Evolutionary conservation across 2,797 vertebrate species (phyloP).

Genomic region (Erpetoichthys calabaricus): DNA sequence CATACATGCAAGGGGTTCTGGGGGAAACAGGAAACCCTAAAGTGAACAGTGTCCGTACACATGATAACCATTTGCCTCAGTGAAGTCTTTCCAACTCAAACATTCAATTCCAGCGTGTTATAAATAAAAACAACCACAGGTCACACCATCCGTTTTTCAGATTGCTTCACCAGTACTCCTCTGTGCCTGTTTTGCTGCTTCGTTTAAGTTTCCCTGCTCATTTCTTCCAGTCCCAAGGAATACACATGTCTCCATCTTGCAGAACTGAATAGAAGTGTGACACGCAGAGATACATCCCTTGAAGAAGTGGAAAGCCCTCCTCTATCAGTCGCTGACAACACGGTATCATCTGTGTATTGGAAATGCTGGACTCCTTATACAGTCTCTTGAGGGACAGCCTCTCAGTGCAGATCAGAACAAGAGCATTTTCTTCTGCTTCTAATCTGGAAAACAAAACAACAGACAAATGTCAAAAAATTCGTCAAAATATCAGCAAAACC

Average conservation of each 20-base stretch:
- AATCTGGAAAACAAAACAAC: conserved; percentile 40
- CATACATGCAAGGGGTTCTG: too few species aligned
- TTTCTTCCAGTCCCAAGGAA: conserved; percentile 90
- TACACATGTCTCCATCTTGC: conserved; percentile 86
- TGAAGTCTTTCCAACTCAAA: too few species aligned
- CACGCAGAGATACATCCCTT: conserved; percentile 68
- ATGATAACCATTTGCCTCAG: too few species aligned
- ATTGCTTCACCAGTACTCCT: background rate
- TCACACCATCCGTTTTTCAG: background rate
- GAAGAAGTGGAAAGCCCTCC: conserved; percentile 48
- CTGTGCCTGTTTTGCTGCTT: too few species aligned
- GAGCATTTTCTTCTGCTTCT: conserved; percentile 55
- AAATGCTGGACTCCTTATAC: conserved; percentile 78
- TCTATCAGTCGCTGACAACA: conserved; percentile 69
- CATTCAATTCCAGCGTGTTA: too few species aligned
- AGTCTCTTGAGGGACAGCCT: conserved; percentile 60
- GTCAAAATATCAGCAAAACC: background rate
- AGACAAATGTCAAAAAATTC: background rate
- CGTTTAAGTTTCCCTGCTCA: conserved; percentile 27
- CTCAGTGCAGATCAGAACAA: conserved; percentile 47
- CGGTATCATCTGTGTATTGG: conserved; percentile 71
- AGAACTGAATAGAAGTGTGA: conserved; percentile 86
- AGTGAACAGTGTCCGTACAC: too few species aligned
- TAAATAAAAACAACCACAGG: too few species aligned
- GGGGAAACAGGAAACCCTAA: too few species aligned